Evolutionary conservation across 2,113 vertebrate genomes (phyloP), one percentile per base, ranked within the genome.

Genomic region (Pholis gunnellus): DNA sequence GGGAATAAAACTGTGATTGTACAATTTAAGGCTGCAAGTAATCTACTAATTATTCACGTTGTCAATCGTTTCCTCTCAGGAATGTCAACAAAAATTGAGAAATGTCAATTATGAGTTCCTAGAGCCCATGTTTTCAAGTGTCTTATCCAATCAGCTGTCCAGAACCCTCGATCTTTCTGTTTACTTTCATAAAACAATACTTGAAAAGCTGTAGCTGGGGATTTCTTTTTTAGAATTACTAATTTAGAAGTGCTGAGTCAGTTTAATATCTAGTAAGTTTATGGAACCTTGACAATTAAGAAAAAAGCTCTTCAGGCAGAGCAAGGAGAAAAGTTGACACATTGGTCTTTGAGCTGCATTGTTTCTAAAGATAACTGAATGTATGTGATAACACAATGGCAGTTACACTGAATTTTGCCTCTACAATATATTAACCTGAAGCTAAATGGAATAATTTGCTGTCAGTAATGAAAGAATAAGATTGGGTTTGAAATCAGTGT

Each of bases 401-500:
- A 40, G 54, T 65, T 27, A 9, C 56, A 8, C 36, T 27, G 54
- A 9, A 29, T 61, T 68, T 52, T 48, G 17, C 25, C 27, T 20
- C 52, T 15, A 18, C 18, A 48, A 36, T 27, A 11, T 29, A 20
- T 29, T n/a, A 75, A 69, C 4, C 2, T 9, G 25, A 59, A 74
- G 42, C 69, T 75, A 89, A 81, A 86, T 67, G 65, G 52, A 82
- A 79, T 73, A 40, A 64, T 72, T 38, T 67, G 57, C 70, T 75
- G 78, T 76, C 27, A 13, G 27, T 63, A 67, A 74, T 72, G 54
- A 87, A 57, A 50, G 31, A 78, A 70, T 71, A 18, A n/a, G 78
- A 66, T 11, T 77, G 80, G 59, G 69, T 80, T 57, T 66, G 73
- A 75, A 66, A 52, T 85, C 46, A 48, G 69, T 46, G 75, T 89